These are phyloP conservation scores for Neoniphon sammara DNA, from an alignment of 2,797 vertebrate species.

Conservation along the genomic window DNA sequence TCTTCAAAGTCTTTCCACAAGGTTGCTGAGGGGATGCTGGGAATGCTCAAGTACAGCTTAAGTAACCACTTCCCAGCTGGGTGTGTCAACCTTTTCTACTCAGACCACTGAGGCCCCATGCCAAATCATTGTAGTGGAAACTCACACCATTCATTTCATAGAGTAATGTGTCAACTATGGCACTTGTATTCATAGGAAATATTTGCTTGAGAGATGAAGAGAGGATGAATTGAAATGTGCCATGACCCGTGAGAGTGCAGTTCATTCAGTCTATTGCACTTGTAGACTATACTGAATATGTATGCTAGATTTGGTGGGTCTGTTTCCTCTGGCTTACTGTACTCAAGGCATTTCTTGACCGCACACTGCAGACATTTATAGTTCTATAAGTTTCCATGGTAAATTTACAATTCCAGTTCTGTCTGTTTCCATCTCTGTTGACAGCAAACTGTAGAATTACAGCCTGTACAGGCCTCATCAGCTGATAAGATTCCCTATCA, in stretches of 20 bases:
- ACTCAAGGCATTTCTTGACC: constrained; percentile 4
- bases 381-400: not conserved
- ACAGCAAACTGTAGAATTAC: constrained; percentile 4
- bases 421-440: constrained; percentile 18
- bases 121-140: constrained; percentile 78
- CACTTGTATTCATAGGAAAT: constrained; percentile 64
- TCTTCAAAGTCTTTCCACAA: constrained; percentile 77
- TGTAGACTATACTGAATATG: constrained; percentile 13
- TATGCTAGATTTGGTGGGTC: constrained; percentile 41
- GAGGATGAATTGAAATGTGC: constrained; percentile 53
- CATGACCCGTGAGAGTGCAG: constrained; percentile 57
- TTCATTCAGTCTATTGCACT: constrained; percentile 32
- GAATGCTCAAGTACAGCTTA: constrained; percentile 75
- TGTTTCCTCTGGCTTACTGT: constrained; percentile 48
- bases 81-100: constrained; percentile 75
- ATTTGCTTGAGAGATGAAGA: constrained; percentile 64
- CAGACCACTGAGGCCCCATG: constrained; percentile 65
- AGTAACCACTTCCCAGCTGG: constrained; percentile 81
- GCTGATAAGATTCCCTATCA: not conserved
- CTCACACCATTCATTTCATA: constrained; percentile 71
- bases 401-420: not conserved
- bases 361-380: constrained; percentile 15
- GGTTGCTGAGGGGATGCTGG: constrained; percentile 73
- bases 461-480: not conserved
- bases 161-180: constrained; percentile 65